Evolutionary conservation across 2,113 vertebrate species (phyloP), one percentile per base, ranked within the genome.

Genomic region (Corythoichthys haematopterus): DNA sequence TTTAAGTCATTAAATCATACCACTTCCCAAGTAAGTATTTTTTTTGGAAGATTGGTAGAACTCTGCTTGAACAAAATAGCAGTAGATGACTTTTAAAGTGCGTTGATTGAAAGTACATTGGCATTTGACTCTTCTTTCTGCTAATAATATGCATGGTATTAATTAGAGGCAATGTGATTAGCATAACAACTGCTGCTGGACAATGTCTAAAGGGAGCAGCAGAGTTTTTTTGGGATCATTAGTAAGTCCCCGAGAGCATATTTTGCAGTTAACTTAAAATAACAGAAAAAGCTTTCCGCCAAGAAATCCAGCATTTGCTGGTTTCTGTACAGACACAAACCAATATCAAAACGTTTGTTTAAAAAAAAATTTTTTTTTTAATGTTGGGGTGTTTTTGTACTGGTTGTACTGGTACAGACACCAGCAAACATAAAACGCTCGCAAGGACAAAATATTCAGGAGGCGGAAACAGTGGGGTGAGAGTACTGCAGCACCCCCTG

Each of bases 141-240:
- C 75, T 92, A 92, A 93, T 92, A 79, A 83, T 86, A 92, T 87
- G 91, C 82, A 82, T 88, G 84, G 65, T 87, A 87, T 91, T 93
- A 92, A 91, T 90, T 90, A 91, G 55, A 79, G 76, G 64, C 78
- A 63, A 47, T 80, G 70, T 81, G 35, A 91, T 93, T 93, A 89
- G 88, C 84, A 90, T 91, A 91, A 84, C 68, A 88, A 81, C 79
- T 81, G 74, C 80, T 84, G 86, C 80, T 84, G 87, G 88, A 85
- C 86, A 80, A 71, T 85, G 76, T 91, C 84, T 85, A 74, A 70
- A 66, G 79, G 90, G 85, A 77, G 84, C 78, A 79, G 81, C 79
- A 84, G 46, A 69, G 79, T 58, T 77, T 77, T 77, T 46, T 72
- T 74, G 71, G 70, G 56, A 85, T 89, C 82, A 81, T 86, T 89